A percentile compares a stretch with the other conserved stretches of the same genome.
Conservation (phyloP, 2,888 invertebrate species). For the Drosophila subsilvestris region DNA sequence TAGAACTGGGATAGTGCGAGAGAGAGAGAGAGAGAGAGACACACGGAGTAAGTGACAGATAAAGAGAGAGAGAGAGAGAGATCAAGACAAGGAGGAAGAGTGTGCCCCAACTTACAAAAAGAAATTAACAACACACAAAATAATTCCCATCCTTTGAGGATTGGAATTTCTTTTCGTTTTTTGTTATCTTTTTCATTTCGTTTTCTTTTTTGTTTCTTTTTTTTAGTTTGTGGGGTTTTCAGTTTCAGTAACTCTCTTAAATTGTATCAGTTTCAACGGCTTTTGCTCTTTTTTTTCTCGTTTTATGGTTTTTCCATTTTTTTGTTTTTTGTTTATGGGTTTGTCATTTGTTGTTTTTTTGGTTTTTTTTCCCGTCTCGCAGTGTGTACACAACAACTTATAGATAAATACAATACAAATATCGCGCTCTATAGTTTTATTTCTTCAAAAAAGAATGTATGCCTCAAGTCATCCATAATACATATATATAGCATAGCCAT, state of each 20-base stretch:
- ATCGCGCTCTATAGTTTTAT: slow-evolving; percentile 71
- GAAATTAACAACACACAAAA: slow-evolving; percentile 17
- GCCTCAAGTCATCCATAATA: slow-evolving; percentile 83
- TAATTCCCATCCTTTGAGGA: neutral
- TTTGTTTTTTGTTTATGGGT: slow-evolving; percentile 46
- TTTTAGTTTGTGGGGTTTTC: slow-evolving; percentile 48
- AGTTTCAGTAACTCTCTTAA: slow-evolving; percentile 63
- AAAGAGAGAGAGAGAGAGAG: slow-evolving; percentile 54
- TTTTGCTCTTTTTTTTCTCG: slow-evolving; percentile 59
- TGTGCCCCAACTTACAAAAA: slow-evolving; percentile 18
- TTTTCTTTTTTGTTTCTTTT: slow-evolving; percentile 26
- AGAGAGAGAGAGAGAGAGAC: slow-evolving; percentile 1
- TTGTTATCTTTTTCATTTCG: slow-evolving; percentile 7
- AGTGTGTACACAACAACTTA: slow-evolving; percentile 71
- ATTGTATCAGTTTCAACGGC: slow-evolving; percentile 70
- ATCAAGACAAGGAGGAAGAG: slow-evolving; percentile 33
- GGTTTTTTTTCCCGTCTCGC: slow-evolving; percentile 38
- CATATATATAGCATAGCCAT: slow-evolving; percentile 65
- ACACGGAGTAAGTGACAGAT: slow-evolving; percentile 29
- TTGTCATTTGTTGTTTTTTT: slow-evolving; percentile 45
- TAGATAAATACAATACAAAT: slow-evolving; percentile 76
- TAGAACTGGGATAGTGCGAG: slow-evolving; percentile 9
- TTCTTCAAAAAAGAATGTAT: slow-evolving; percentile 76
- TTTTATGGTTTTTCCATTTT: slow-evolving; percentile 30
- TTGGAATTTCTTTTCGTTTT: slow-evolving; percentile 3